Base-by-base conservation (phyloP, 2,797 vertebrate species). In the Acanthis flammea region DNA sequence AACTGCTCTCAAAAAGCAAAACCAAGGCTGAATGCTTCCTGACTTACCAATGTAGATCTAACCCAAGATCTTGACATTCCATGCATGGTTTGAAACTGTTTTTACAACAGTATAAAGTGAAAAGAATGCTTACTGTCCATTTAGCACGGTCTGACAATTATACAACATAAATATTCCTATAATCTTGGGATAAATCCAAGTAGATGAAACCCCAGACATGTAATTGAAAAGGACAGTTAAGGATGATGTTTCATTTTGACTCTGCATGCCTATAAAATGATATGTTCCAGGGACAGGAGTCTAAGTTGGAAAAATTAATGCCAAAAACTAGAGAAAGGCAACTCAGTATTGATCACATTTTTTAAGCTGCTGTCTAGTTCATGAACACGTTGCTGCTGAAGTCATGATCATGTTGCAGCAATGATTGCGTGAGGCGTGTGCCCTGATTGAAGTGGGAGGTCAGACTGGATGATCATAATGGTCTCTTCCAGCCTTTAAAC, bases 401-500 rank as follows among this genome's bases (percentile, higher is more conserved):
- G 35, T 63, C 35, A 54, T 5, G 67, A 75, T 86, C 68, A 72
- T 72, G 72, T 70, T 93, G 70, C 70, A 81, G 48, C 57, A 94
- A 84, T 0, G 0, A 88, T 30, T 73, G 87, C 30, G 23, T 95
- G 95, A 93, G 82, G 81, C 33, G 94, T 65, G 78, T 86, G 89
- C 82, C 66, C 82, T 39, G 70, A 73, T 9, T 95, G 89, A 92
- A 93, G 72, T 53, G 61, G 70, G 73, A 95, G 92, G 91, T 95
- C 92, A 96, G 41, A 92, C 73, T 84, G 76, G 66, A 94, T 91
- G 92, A 90, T 90, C 89, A 63, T 70, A 91, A 88, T 84, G 73
- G 94, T 94, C 91, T 92, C 95, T 90, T 94, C 76, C 76, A 81
- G 92, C 76, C 94, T 95, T 95, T 94, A 96, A 95, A 96, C 88